Evolutionary conservation across 2,888 invertebrate species (phyloP), one percentile per base, ranked within the genome.

Genomic region (Heliconius charithonia): DNA sequence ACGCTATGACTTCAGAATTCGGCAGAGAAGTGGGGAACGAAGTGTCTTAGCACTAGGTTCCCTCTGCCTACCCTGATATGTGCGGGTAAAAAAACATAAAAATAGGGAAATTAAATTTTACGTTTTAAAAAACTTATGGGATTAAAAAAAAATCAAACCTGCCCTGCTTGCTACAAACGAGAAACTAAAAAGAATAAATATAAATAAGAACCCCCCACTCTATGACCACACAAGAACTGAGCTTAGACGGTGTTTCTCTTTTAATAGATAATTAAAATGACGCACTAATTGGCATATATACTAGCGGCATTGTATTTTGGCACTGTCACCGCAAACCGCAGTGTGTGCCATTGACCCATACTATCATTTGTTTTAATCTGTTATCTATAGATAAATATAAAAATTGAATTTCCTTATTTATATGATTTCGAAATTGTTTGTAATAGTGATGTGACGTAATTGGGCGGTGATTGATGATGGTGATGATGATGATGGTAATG

Each of bases 371-470:
- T 67, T 37, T 41, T 67, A 67, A 4, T 41, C 9, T 45, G 69
- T 45, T 69, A 45, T 69, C 69, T 41, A 37, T 37, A 67, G n/a
- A 69, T 69, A 25, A 37, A 22, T 63, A 63, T 22, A 9, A 37
- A n/a, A 67, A 67, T 37, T 67, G 37, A 71, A 71, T 71, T 70
- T 71, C 71, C 51, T 71, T 71, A 71, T 71, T 29, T 51, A 27
- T 71, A 22, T 56, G 12, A 71, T n/a, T 29, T 56, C 29, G 22
- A 51, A 51, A 71, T 29, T 6, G 6, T 12, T 51, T 37, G 22
- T 37, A 13, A 63, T 27, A 3, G 6, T 19, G 0, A 2, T 22
- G 4, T 67, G 3, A 6, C n/a, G 37, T n/a, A 41, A 13, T 13
- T 22, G 22, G 1, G 12, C 4, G 16, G 12, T 37, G n/a, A 37